Base-by-base conservation (phyloP, 1,140 invertebrate species). In the Heliconius himera region DNA sequence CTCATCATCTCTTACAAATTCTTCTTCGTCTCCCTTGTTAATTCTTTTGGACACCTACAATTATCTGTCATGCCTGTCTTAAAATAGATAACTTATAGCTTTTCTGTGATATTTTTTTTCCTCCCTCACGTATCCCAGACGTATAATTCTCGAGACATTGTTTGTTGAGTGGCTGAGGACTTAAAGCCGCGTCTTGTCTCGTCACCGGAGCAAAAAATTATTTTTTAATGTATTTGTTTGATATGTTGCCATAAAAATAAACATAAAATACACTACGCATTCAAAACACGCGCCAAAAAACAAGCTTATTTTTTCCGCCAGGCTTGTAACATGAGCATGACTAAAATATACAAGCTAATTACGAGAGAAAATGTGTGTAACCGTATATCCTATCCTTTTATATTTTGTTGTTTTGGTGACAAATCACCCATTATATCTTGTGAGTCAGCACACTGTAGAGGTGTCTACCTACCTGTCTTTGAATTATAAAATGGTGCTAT, bases 341-440 rank as follows among this genome's bases (percentile, higher is more conserved):
- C 60, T 66, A 26, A 66, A 66, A 66, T 66, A 26, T 66, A 66
- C 60, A n/a, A 29, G 60, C 60, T 66, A 66, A 66, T 66, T 66
- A 66, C 9, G 26, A 66, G 60, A 29, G 26, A 66, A 60, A 66
- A 66, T 66, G 0, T 13, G 60, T 29, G 26, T 66, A 66, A 66
- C 22, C 60, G 26, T 66, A 66, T 66, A 66, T 66, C 5, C 22
- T 66, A 66, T 66, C 22, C 26, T 66, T 66, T 66, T 29, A 18
- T 66, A 66, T 26, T 66, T 66, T 16, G 60, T 66, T 13, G 11
- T 66, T 66, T 66, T 66, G 13, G 13, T 66, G 22, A 66, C 26
- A 66, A 66, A 29, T 66, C 13, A n/a, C 60, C 60, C 4, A 66
- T 29, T 29, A 26, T 29, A 66, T 29, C 60, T 56, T 56, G 8